A percentile compares a stretch with the other conserved stretches of the same genome.
Evolutionary conservation across 2,113 vertebrate genomes (phyloP).

Genomic region (Tylochromis polylepis): DNA sequence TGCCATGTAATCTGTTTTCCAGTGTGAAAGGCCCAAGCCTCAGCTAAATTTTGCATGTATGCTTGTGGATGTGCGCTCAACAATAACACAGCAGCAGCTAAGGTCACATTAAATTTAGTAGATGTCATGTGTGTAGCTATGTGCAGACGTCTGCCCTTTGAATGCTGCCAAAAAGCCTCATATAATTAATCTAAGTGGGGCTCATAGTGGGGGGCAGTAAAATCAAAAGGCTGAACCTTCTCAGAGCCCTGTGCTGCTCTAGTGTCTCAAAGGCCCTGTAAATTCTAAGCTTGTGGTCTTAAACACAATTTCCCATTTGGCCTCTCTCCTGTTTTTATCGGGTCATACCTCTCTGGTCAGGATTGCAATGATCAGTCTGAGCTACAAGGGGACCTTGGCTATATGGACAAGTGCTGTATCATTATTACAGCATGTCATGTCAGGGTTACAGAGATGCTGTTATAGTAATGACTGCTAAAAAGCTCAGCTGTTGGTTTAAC

Average conservation of each 20-base stretch:
- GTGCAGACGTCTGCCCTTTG: slow-evolving; percentile 21
- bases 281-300: slow-evolving; percentile 17
- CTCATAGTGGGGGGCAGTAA: slow-evolving; percentile 25
- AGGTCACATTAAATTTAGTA: slow-evolving; percentile 41
- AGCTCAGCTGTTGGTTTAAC: slow-evolving; percentile 48
- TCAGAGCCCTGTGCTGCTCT: background rate
- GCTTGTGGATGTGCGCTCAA: background rate
- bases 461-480: slow-evolving; percentile 49
- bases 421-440: slow-evolving; percentile 60
- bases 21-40: slow-evolving; percentile 48
- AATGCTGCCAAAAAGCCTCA: slow-evolving; percentile 22
- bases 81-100: slow-evolving; percentile 31
- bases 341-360: slow-evolving; percentile 43
- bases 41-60: slow-evolving; percentile 33
- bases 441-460: slow-evolving; percentile 50
- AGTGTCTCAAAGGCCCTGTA: slow-evolving; percentile 32
- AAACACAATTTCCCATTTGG: slow-evolving; percentile 42
- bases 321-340: slow-evolving; percentile 20
- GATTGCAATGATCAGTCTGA: slow-evolving; percentile 38
- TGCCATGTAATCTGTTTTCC: slow-evolving; percentile 73
- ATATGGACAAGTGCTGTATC: slow-evolving; percentile 24
- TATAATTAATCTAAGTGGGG: slow-evolving; percentile 41
- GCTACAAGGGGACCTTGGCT: slow-evolving; percentile 49
- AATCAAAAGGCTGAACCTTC: slow-evolving; percentile 29
- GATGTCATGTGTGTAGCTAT: slow-evolving; percentile 11